Evolutionary conservation across 2,113 vertebrate species (phyloP).

Genomic region (Eubucco bourcierii): DNA sequence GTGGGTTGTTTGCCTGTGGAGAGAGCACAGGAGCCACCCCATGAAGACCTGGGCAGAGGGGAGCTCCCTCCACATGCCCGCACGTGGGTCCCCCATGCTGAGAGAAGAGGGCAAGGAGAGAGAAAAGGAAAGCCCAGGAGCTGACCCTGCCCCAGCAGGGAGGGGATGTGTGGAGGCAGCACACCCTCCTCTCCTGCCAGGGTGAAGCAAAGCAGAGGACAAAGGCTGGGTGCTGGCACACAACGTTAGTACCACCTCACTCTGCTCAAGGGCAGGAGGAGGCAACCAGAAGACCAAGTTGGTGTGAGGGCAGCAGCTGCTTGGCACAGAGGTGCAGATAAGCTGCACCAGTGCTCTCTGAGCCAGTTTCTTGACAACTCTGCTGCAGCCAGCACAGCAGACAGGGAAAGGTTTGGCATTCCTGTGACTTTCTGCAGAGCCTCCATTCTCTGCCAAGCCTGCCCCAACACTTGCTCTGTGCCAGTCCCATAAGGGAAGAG

Average conservation of each 20-base stretch:
- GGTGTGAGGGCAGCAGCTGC: background rate
- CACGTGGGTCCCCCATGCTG: background rate
- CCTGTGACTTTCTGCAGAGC: background rate
- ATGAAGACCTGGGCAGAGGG: background rate
- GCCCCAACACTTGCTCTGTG: background rate
- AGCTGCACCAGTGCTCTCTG: background rate
- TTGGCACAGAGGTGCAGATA: fast-evolving
- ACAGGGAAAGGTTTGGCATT: background rate
- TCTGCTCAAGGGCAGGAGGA: background rate
- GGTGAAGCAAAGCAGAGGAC: background rate
- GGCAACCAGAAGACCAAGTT: background rate
- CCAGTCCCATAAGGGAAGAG: background rate
- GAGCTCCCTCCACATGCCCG: background rate
- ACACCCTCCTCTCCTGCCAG: no score
- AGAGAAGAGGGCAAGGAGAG: background rate
- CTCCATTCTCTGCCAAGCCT: background rate
- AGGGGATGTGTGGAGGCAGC: no score
- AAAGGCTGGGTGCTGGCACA: background rate
- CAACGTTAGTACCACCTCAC: background rate
- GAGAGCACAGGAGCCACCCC: background rate
- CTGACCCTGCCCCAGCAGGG: fast-evolving
- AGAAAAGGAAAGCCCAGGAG: background rate
- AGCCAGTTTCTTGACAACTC: background rate
- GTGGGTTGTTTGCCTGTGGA: background rate
- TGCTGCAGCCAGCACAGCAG: background rate